Evolutionary conservation across 1,140 invertebrate species (phyloP), one percentile per base, ranked within the genome.

Genomic region (Andricus grossulariae): DNA sequence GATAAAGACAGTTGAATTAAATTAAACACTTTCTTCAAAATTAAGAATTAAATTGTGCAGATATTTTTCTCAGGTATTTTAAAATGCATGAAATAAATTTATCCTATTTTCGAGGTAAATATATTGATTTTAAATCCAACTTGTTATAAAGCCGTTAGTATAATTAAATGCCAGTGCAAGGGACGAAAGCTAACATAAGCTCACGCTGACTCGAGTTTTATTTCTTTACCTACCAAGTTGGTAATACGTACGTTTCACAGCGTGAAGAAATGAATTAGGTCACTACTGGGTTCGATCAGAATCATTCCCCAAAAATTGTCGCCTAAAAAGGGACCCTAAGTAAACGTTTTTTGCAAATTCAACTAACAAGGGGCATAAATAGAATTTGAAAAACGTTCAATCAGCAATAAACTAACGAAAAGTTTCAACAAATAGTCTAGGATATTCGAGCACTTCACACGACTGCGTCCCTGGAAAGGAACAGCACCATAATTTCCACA

Each of bases 341-440:
- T 6, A n/a, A 66, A 25, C 16, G 32, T 66, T 16, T 66, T 32
- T n/a, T 66, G 39, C 32, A 66, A 66, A n/a, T n/a, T 25, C 15
- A 66, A 66, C 32, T 39, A 66, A 66, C 60, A 66, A 66, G 60
- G 60, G 60, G 25, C 60, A 39, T 66, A 39, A 66, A 66, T 66
- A 66, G 60, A 66, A 66, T 66, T 66, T 45, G 16, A 45, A 45
- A 66, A 66, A 66, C 60, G 39, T 66, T 66, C 15, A 55, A 74
- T 57, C 52, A n/a, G 55, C 19, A 74, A 55, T 57, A 50, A 74
- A 57, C 73, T 32, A 52, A 55, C 12, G 19, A 74, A 74, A 74
- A 74, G n/a, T 74, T 57, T 60, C 70, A 50, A 76, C 51, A 76
- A 49, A 76, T 72, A 45, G 71, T 45, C 71, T 60, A 71, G 25